A percentile compares a stretch with the other conserved stretches of the same genome.
Evolutionary conservation across 2,888 invertebrate genomes (phyloP).

Genomic region (Prostheceraeus crozeri): DNA sequence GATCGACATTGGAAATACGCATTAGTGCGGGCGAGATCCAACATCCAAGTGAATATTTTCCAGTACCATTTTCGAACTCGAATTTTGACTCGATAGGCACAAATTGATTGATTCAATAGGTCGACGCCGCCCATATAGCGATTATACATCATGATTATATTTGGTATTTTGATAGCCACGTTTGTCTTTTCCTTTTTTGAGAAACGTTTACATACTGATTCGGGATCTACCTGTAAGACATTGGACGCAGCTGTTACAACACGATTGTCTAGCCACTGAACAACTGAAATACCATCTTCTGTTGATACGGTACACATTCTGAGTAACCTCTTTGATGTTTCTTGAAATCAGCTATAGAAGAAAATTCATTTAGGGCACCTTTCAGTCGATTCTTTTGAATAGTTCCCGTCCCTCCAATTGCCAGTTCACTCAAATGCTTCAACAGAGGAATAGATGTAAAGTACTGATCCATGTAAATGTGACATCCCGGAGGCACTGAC

Average conservation of each 20-base stretch:
- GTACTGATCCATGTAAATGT: constrained; percentile 9
- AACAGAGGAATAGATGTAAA: background rate
- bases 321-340: background rate
- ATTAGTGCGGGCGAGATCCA: background rate
- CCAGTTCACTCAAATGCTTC: background rate
- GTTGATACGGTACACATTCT: constrained; percentile 2
- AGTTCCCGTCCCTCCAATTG: background rate
- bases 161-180: constrained; percentile 5
- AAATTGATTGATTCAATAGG: constrained; percentile 17
- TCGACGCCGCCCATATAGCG: constrained; percentile 14
- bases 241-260: background rate
- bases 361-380: background rate
- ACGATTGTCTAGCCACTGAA: constrained; percentile 16
- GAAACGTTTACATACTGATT: constrained; percentile 11
- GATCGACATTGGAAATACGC: no score
- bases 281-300: no score
- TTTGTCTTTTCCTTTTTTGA: background rate
- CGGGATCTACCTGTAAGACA: background rate
- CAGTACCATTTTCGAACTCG: constrained; percentile 32
- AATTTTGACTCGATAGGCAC: no score
- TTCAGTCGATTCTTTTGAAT: constrained; percentile 12
- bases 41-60: constrained; percentile 30
- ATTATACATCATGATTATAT: constrained; percentile 6
- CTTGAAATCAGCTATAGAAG: background rate
- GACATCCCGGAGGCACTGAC: background rate